Conservation (phyloP, 2,113 vertebrate genomes). For the Colius striatus region DNA sequence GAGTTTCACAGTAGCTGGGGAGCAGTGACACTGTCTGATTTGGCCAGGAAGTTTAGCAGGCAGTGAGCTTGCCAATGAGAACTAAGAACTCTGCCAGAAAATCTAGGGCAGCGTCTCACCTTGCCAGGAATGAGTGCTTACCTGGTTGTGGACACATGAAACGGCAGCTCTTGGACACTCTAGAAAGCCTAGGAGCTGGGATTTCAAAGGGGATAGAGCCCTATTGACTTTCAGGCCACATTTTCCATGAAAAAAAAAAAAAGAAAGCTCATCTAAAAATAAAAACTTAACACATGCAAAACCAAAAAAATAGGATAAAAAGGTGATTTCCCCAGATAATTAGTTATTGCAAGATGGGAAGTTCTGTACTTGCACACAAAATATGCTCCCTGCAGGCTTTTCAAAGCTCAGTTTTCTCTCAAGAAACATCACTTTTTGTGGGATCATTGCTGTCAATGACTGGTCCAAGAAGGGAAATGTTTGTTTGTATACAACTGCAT, state of each 20-base stretch:
- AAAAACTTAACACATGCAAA: neutral
- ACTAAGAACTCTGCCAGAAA: neutral
- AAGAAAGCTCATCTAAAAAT: neutral
- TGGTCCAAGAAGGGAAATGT: neutral
- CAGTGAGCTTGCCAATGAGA: neutral
- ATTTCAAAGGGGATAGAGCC: conserved; percentile 1
- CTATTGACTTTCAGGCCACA: neutral
- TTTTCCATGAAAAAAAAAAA: neutral
- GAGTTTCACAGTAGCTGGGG: neutral
- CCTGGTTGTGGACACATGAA: neutral
- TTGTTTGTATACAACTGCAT: conserved; percentile 10
- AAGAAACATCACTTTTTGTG: neutral
- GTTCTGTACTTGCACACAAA: neutral
- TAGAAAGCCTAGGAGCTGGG: neutral
- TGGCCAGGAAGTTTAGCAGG: neutral
- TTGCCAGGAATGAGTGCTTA: neutral
- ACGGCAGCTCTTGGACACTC: neutral
- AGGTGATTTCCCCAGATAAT: conserved; percentile 19
- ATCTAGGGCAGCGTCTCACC: conserved; percentile 30
- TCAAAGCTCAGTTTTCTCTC: neutral
- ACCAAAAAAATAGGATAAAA: neutral
- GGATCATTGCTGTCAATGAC: neutral
- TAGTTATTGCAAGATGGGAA: neutral
- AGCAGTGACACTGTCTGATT: neutral
- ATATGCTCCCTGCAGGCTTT: neutral